These are phyloP conservation scores for Parus major DNA, from an alignment of 2,113 vertebrate species.

Conservation along the genomic window DNA sequence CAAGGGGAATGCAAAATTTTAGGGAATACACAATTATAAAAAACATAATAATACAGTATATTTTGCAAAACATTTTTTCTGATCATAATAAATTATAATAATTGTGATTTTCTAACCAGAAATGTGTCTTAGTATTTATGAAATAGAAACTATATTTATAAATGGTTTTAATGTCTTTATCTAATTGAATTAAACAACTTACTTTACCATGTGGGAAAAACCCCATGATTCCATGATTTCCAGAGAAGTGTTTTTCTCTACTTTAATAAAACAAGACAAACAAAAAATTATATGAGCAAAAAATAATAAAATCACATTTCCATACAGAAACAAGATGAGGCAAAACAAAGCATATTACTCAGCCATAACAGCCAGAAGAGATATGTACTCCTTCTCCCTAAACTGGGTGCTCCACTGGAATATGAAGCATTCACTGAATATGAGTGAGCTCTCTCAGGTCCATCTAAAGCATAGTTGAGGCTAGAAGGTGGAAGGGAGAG, in stretches of 20 bases:
- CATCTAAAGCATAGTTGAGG: background rate
- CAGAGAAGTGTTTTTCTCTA: background rate
- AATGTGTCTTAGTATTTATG: background rate
- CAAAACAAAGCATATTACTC: background rate
- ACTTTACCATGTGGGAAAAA: background rate
- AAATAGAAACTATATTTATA: background rate
- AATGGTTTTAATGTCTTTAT: background rate
- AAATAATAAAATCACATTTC: background rate
- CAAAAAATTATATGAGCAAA: background rate
- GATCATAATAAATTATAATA: background rate
- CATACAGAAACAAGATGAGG: background rate
- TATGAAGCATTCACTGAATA: background rate
- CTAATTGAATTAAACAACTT: background rate
- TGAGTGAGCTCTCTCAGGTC: background rate
- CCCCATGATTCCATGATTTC: background rate
- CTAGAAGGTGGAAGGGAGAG: background rate
- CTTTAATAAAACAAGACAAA: background rate
- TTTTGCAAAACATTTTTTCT: background rate
- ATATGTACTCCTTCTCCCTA: background rate
- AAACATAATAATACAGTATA: background rate
- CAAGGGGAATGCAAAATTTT: background rate
- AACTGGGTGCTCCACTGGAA: background rate
- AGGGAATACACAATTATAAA: background rate
- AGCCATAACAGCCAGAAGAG: background rate
- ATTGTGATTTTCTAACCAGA: background rate